Conservation (phyloP, 2,113 vertebrate species). For the Cebidichthys violaceus region DNA sequence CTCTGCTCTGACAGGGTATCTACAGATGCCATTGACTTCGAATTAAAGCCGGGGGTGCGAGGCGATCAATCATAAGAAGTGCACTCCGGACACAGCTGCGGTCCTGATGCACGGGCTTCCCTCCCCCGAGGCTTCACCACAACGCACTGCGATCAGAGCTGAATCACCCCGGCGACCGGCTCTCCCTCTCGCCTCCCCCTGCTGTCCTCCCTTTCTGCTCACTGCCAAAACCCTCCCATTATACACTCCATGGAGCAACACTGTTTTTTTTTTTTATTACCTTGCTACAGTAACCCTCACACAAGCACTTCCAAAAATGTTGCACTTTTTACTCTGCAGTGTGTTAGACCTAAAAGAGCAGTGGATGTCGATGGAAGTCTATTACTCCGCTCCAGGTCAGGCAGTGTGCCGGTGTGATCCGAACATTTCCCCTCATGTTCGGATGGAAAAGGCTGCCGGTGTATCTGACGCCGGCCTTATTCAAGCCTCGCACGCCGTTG, state of each 20-base stretch:
- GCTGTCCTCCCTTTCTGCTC: slow-evolving; percentile 47
- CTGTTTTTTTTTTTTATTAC: slow-evolving; percentile 50
- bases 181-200: slow-evolving; percentile 44
- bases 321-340: slow-evolving; percentile 40
- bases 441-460: slow-evolving; percentile 37
- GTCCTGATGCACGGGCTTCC: slow-evolving; percentile 80
- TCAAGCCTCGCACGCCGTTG: slow-evolving; percentile 32
- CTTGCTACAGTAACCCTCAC: slow-evolving; percentile 22
- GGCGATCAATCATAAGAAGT: slow-evolving; percentile 77
- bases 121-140: slow-evolving; percentile 33
- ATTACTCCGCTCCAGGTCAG: slow-evolving; percentile 22
- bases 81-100: slow-evolving; percentile 60
- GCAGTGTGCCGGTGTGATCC: background rate
- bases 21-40: slow-evolving; percentile 79
- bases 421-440: slow-evolving; percentile 32
- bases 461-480: slow-evolving; percentile 26
- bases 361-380: slow-evolving; percentile 40
- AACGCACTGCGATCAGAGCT: slow-evolving; percentile 59
- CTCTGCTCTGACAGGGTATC: slow-evolving; percentile 79
- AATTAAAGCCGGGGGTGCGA: slow-evolving; percentile 69
- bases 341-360: slow-evolving; percentile 18
- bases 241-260: slow-evolving; percentile 64
- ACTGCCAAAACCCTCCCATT: slow-evolving; percentile 61
- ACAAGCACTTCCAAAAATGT: slow-evolving; percentile 47
- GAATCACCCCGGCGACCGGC: slow-evolving; percentile 71